Conservation (phyloP, 2,797 vertebrate genomes). For the Pempheris klunzingeri region DNA sequence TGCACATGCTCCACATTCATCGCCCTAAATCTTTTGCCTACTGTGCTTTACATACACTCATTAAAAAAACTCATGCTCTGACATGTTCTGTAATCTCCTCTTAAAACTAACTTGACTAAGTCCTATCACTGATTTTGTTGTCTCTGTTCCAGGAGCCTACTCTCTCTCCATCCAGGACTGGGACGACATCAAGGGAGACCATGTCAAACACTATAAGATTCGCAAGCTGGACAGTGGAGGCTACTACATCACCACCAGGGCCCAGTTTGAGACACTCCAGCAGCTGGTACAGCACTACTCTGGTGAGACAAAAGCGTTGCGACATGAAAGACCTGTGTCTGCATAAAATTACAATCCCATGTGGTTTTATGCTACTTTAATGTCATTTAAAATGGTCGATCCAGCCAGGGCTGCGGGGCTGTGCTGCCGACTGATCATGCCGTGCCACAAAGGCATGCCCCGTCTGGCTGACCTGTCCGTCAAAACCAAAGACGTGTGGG, state of each 20-base stretch:
- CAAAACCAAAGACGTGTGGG: slow-evolving; percentile 99
- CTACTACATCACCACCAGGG: slow-evolving; percentile 98
- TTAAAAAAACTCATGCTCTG: not conserved
- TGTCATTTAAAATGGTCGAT: not conserved
- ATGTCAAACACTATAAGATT: slow-evolving; percentile 99
- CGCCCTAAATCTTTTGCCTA: slow-evolving; percentile 17
- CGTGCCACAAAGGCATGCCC: slow-evolving; percentile 99
- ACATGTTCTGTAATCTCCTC: slow-evolving; percentile 7
- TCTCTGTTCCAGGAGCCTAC: slow-evolving; percentile 91
- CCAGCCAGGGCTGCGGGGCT: slow-evolving; percentile 97
- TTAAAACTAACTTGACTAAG: not conserved
- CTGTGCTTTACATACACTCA: slow-evolving; percentile 2
- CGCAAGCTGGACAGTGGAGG: slow-evolving; percentile 98
- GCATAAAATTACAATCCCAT: not conserved
- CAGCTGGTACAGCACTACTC: slow-evolving; percentile 99
- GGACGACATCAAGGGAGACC: slow-evolving; percentile 99
- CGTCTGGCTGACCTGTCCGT: slow-evolving; percentile 99
- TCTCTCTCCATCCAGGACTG: slow-evolving; percentile 99
- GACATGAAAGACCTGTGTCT: not conserved
- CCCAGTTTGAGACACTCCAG: slow-evolving; percentile 98
- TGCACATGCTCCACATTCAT: slow-evolving; percentile 29
- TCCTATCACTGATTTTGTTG: slow-evolving; percentile 2
- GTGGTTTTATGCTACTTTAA: not conserved
- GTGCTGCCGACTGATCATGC: slow-evolving; percentile 97
- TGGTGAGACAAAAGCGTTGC: slow-evolving; percentile 82